Base-by-base conservation (phyloP, 64 coral and sea anemone genomes). In the Orbicella faveolata region DNA sequence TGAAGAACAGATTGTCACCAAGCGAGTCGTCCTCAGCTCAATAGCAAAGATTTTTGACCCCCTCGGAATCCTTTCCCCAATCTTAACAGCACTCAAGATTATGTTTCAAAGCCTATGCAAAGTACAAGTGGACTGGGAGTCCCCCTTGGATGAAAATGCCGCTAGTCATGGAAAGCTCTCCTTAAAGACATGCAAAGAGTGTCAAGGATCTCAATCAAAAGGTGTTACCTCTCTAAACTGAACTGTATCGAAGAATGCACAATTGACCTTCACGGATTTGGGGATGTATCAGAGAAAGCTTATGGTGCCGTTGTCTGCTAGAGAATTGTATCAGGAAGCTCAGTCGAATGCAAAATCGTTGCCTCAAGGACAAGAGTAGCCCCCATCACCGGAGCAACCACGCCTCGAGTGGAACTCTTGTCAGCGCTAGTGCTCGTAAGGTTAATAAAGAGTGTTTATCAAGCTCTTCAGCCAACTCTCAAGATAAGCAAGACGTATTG, bases 21-120 rank as follows among this genome's bases (percentile, higher is more conserved):
- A 90, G 19, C 61, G 77, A 79, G 41, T 90, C 64, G 57, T 90
- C 73, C 77, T 80, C 75, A 89, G 59, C 66, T 79, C 77, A n/a
- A 81, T 90, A 35, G 78, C 64, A 20, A 90, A 90, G 78, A 90
- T 69, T 52, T 90, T 81, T 23, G 88, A 90, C 7, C 77, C 88
- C 21, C 78, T 90, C 9, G 64, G 63, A 79, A 18, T 90, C 9
- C 63, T 81, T 20, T 81, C 77, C 7, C 88, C 88, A 81, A 23
- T 90, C 17, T 68, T 90, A 59, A 33, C 62, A 75, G 68, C 66
- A 1, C 48, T 73, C 64, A 87, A 87, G 33, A 87, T 87, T 21
- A 25, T 87, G 84, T 87, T 87, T 57, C 66, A 88, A 39, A 36
- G 61, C 26, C 61, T 88, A 1, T 88, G 73, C 9, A 48, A 75